Base-by-base conservation (phyloP, 1,140 invertebrate species). In the Zaprionus lachaisei region DNA sequence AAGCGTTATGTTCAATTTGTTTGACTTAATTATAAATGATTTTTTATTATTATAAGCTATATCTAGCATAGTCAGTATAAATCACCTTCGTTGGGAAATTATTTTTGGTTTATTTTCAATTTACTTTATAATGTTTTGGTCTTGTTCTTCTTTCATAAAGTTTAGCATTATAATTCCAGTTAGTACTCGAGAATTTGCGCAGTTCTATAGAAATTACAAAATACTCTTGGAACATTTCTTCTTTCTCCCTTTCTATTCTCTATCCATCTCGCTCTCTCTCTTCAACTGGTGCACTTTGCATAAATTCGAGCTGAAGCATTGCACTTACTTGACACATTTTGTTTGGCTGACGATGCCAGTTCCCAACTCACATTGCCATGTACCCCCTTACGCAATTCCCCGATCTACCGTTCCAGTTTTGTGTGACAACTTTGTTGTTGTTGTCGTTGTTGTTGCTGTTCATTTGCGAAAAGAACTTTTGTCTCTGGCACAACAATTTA, bases 301-400 rank as follows among this genome's bases (percentile, higher is more conserved):
- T 87, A 87, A 89, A 87, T 87, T 89, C 75, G 62, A 81, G 80
- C 68, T 87, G 78, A 89, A 84, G 84, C 81, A 81, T 87, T 83
- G 81, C 84, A 81, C 75, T 87, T 89, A 75, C 84, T 84, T 87
- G 84, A 89, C 84, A 87, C 84, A 83, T 87, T 89, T 87, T 79
- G 69, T 83, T 86, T 86, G 65, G 77, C 60, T 60, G 51, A 58
- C 73, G 49, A 57, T 54, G 61, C 28, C 28, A 64, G 67, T 41
- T 69, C 47, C 34, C 56, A 60, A 47, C 20, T 34, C 6, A 1
- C 61, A 56, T 47, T 55, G 54, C 26, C 12, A 37, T 26, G 41
- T 17, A 24, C 44, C 41, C n/a, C 17, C 15, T 37, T 57, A 34
- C n/a, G 7, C 17, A 47, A 22, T 57, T 34, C 54, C 26, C 64